phyloP scores from a whole-genome alignment of 2,888 invertebrate species.

The Zonitis immaculata region DNA sequence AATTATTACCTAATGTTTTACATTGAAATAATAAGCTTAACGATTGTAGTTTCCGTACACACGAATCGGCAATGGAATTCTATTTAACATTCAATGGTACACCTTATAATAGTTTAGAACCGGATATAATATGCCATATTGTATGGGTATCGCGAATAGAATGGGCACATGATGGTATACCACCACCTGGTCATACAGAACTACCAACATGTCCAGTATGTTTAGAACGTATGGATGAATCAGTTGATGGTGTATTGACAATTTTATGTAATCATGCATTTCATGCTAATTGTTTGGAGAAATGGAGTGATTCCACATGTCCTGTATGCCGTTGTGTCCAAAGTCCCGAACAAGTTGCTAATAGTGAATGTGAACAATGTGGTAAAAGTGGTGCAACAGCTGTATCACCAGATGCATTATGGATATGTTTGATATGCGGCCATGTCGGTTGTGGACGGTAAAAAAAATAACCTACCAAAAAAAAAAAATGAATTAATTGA shows the following conservation, averaged over 20 bases:
- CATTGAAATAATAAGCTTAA: too few species aligned
- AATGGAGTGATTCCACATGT: slow-evolving; percentile 97
- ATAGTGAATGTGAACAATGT: slow-evolving; percentile 57
- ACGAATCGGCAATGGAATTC: slow-evolving; percentile 84
- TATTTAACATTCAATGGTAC: slow-evolving; percentile 89
- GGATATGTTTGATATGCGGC: slow-evolving; percentile 99
- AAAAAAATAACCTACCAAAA: too few species aligned
- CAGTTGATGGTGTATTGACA: slow-evolving; percentile 93
- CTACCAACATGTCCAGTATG: slow-evolving; percentile 97
- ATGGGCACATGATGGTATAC: slow-evolving; percentile 68
- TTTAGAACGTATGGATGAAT: slow-evolving; percentile 95
- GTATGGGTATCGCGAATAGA: slow-evolving; percentile 95
- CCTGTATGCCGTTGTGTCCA: slow-evolving; percentile 87
- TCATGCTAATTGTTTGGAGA: slow-evolving; percentile 89
- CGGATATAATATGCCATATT: slow-evolving; percentile 85
- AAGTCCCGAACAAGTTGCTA: slow-evolving; percentile 55
- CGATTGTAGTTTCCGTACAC: slow-evolving; percentile 57
- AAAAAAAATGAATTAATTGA: too few species aligned
- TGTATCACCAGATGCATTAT: slow-evolving; percentile 71
- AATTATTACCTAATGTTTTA: too few species aligned
- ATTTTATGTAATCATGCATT: slow-evolving; percentile 98
- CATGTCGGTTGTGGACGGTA: slow-evolving; percentile 91
- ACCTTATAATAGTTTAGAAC: slow-evolving; percentile 90
- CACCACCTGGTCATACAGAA: slow-evolving; percentile 79
- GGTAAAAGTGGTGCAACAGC: slow-evolving; percentile 34